Base-by-base conservation (phyloP, 2,113 vertebrate species). In the Gobiocypris rarus region DNA sequence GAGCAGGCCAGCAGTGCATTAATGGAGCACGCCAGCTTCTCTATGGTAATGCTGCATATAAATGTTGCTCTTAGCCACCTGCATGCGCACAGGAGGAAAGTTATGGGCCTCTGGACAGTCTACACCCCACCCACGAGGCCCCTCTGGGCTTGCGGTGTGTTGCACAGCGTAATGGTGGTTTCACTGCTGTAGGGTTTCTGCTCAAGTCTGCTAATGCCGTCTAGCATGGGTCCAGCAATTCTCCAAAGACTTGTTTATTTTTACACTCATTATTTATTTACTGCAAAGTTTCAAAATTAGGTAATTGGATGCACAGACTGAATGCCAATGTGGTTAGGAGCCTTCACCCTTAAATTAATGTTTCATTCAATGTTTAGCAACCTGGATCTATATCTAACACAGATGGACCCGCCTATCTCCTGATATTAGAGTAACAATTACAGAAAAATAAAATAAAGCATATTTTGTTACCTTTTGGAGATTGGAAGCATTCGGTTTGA, bases 31-130 rank as follows among this genome's bases (percentile, higher is more conserved):
- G 24, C 41, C n/a, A 31, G 81, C 65, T 56, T 45, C 56, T 26
- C 85, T 74, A 83, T 83, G 83, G 83, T 81, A 83, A 83, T 75
- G 75, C 56, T 48, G 67, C 65, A 59, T 78, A 79, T 80, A 80
- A 85, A 75, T 86, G 75, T 31, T 67, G 58, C 69, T 78, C 61
- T 59, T 75, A 69, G 67, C 52, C 74, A 50, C 79, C 43, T 34
- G n/a, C 38, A 75, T 41, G 65, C 69, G 75, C 67, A 58, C 28
- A 26, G 11, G 82, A 76, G 50, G 59, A 48, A 74, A 48, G 56
- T 83, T 74, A 73, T 54, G 22, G 22, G 45, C 34, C 45, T 79
- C 58, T 86, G 67, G 56, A 84, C 43, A 75, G 38, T 43, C 38
- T 13, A 48, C 58, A 80, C 24, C 65, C 28, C 54, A 22, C 34